phyloP scores from a whole-genome alignment of 2,797 vertebrate genomes.

The Takifugu ocellatus region DNA sequence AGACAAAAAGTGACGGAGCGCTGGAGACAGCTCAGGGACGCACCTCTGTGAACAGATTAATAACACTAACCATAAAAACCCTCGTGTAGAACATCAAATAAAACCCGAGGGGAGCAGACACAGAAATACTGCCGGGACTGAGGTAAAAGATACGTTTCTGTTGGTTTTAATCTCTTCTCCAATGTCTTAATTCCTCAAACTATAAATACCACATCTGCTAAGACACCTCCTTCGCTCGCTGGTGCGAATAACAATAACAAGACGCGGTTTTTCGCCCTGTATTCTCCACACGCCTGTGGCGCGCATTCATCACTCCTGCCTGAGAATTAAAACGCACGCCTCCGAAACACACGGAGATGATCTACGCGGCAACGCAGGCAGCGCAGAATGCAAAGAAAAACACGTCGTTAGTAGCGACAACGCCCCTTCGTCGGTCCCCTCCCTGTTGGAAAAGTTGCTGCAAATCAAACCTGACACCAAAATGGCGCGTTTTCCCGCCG shows the following conservation, averaged over 20 bases:
- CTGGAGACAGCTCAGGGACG: constrained; percentile 20
- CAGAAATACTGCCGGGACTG: neutral
- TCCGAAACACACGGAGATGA: constrained; percentile 27
- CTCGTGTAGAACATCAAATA: constrained; percentile 12
- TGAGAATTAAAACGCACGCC: constrained; percentile 13
- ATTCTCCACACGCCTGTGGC: constrained; percentile 9
- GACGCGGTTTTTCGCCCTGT: neutral
- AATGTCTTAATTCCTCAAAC: constrained; percentile 9
- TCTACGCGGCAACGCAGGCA: constrained; percentile 10
- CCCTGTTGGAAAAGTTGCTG: constrained; percentile 8
- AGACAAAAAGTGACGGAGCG: constrained; percentile 8
- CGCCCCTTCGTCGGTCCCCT: neutral
- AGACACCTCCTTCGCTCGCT: neutral
- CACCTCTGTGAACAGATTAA: constrained; percentile 14
- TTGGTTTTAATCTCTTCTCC: neutral
- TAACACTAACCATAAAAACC: constrained; percentile 1
- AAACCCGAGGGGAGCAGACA: constrained; percentile 16
- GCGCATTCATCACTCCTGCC: neutral
- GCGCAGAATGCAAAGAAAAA: constrained; percentile 23
- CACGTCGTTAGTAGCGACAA: neutral
- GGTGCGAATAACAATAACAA: constrained; percentile 2
- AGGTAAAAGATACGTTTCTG: constrained; percentile 15
- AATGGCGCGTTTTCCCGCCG: no score
- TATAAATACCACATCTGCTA: constrained; percentile 2
- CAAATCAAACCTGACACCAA: no score